Base-by-base conservation (phyloP, 2,797 vertebrate species). In the Triplophysa yarkandensis region DNA sequence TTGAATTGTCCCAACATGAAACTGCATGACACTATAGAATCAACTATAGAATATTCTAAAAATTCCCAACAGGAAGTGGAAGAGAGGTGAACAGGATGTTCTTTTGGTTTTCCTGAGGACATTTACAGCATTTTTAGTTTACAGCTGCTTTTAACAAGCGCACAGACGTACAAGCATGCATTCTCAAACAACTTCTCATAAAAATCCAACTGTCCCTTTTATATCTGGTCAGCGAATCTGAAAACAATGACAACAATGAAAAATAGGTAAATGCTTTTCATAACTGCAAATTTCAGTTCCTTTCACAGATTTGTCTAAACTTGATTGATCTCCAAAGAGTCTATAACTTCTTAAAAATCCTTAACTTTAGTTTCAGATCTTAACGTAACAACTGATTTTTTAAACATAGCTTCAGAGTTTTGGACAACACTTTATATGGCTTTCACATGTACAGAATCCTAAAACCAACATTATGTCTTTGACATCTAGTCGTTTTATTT, bases 141-240 rank as follows among this genome's bases (percentile, higher is more conserved):
- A 70, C 19, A 14, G 55, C 11, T 44, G 21, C n/a, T 19, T 36
- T 68, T 23, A 41, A 32, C 46, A 65, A 54, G 39, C 0, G 27
- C 19, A 21, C 19, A 8, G n/a, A 28, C 3, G 36, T 23, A 27
- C 55, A 34, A 7, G 14, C 7, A 10, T 4, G 57, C 34, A 13
- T 46, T 64, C 14, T 8, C 25, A n/a, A n/a, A 71, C 34, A 30
- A 27, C 6, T 21, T 13, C 16, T 23, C 34, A 58, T 25, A 46
- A 62, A 62, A 14, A 43, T 32, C n/a, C 36, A 58, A 74, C 39
- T 61, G 77, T 83, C 80, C 82, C 80, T 78, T 83, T 79, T 8
- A 67, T 46, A 54, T 62, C 30, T 19, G 21, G 65, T 63, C 55
- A 66, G 61, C 66, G 46, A 68, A 39, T 43, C n/a, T n/a, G n/a